Evolutionary conservation across 2,113 vertebrate species (phyloP).

Genomic region (Daubentonia madagascariensis): DNA sequence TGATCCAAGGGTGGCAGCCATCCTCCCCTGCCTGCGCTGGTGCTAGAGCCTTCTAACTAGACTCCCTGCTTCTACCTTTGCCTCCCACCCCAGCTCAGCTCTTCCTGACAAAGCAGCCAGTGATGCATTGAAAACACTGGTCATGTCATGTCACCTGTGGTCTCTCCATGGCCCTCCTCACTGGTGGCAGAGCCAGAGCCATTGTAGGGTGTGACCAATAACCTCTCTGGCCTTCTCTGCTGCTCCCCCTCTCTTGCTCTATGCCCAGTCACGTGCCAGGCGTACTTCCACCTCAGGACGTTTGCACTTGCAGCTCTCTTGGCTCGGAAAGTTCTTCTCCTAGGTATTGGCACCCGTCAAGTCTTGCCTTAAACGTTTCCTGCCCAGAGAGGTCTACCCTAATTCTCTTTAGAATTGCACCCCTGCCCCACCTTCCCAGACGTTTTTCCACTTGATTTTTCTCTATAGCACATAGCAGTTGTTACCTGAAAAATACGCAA

Average conservation of each 20-base stretch:
- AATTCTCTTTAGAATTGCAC: neutral
- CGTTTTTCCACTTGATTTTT: neutral
- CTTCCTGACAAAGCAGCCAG: neutral
- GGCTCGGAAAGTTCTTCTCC: neutral
- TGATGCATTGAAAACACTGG: neutral
- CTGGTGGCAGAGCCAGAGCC: neutral
- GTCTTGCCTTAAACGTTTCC: neutral
- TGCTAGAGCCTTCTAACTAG: neutral
- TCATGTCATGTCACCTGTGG: neutral
- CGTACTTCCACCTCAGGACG: neutral
- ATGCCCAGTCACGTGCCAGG: neutral
- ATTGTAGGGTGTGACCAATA: rapidly evolving
- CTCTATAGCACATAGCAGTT: neutral
- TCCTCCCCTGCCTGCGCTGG: neutral
- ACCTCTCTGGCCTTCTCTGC: neutral
- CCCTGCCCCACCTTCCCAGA: too few species aligned
- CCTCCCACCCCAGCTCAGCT: rapidly evolving
- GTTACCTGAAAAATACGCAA: neutral
- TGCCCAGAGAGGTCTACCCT: neutral
- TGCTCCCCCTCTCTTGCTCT: neutral
- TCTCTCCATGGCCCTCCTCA: neutral
- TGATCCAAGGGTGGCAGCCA: too few species aligned
- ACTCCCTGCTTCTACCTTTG: neutral
- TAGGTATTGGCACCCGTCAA: neutral
- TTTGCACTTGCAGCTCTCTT: neutral